phyloP scores from a whole-genome alignment of 2,113 vertebrate species.

The Nicator chloris region DNA sequence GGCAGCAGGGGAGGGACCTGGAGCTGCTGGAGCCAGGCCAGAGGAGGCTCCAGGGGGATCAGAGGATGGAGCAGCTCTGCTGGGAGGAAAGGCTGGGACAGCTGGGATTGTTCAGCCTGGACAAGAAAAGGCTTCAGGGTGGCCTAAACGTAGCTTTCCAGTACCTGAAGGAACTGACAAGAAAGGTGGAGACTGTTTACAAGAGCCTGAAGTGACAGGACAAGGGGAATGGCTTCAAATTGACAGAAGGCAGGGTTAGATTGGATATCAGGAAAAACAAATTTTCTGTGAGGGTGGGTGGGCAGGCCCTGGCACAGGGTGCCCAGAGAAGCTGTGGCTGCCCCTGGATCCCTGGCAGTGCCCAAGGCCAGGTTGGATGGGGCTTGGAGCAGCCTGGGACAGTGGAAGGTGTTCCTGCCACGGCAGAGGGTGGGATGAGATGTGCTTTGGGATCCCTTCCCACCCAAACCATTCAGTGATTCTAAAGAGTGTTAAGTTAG shows the following conservation, averaged over 20 bases:
- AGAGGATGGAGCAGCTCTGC: background rate
- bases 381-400: background rate
- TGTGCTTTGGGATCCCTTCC: accelerated
- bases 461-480: background rate
- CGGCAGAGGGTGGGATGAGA: accelerated
- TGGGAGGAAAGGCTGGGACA: background rate
- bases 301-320: background rate
- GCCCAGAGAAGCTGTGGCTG: background rate
- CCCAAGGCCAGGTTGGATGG: accelerated
- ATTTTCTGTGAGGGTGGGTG: background rate
- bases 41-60: background rate
- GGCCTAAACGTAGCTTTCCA: accelerated
- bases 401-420: background rate
- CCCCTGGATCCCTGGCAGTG: background rate
- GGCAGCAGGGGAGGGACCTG: accelerated
- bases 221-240: background rate
- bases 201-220: background rate
- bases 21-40: background rate
- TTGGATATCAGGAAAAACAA: background rate
- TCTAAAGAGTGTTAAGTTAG: background rate
- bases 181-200: background rate
- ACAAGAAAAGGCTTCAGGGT: accelerated
- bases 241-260: no score
- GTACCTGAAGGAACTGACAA: background rate
- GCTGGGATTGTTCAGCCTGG: background rate